phyloP scores from a whole-genome alignment of 2,113 vertebrate genomes.

The Miniopterus natalensis region DNA sequence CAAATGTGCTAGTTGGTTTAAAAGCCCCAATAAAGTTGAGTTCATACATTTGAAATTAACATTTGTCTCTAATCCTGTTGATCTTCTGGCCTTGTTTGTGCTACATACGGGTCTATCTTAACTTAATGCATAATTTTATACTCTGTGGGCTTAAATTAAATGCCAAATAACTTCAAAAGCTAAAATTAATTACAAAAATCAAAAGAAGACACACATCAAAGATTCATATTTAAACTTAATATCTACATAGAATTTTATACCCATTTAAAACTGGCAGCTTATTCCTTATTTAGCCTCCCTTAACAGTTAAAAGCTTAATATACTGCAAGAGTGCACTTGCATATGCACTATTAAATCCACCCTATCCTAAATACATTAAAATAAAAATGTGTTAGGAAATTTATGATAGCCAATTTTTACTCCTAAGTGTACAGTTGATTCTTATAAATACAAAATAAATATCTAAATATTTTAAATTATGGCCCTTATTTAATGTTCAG shows the following conservation, averaged over 20 bases:
- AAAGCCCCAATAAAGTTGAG: constrained; percentile 75
- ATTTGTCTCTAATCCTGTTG: constrained; percentile 81
- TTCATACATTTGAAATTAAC: constrained; percentile 81
- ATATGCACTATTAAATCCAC: neutral
- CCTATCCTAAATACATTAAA: neutral
- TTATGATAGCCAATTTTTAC: neutral
- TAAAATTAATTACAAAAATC: constrained; percentile 87
- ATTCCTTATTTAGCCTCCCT: constrained; percentile 69
- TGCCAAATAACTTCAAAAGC: constrained; percentile 86
- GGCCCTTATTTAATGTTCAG: neutral
- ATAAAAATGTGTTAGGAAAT: neutral
- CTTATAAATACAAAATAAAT: neutral
- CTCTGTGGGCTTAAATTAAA: constrained; percentile 84
- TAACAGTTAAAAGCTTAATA: constrained; percentile 59
- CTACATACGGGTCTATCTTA: constrained; percentile 84
- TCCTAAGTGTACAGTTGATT: neutral
- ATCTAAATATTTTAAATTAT: neutral
- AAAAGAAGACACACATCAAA: constrained; percentile 86
- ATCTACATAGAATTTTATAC: constrained; percentile 78
- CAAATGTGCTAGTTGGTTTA: constrained; percentile 51
- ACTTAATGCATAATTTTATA: constrained; percentile 84
- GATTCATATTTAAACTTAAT: constrained; percentile 79
- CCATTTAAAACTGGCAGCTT: constrained; percentile 82
- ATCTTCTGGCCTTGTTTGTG: constrained; percentile 83
- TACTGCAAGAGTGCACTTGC: neutral